Base-by-base conservation (phyloP, 2,797 vertebrate genomes). In the Decapterus maruadsi region DNA sequence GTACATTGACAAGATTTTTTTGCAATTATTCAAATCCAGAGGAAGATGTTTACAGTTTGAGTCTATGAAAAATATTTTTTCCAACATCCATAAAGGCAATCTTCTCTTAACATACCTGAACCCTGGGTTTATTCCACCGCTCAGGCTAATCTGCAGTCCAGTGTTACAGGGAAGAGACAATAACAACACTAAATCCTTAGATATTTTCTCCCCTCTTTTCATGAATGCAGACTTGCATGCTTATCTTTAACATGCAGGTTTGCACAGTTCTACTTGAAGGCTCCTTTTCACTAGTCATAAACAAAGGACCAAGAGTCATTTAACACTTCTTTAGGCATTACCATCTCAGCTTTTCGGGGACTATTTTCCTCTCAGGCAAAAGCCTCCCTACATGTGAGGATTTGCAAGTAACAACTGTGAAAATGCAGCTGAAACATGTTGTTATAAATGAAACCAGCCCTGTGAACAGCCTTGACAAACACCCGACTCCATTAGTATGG, bases 401-500 rank as follows among this genome's bases (percentile, higher is more conserved):
- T 90, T 92, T 89, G 79, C 76, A 72, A 84, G 81, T 78, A 89
- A 92, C 87, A 86, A 88, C 82, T 81, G 80, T 88, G 83, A 91
- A 92, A 92, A 92, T 86, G 68, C 89, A 66, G 76, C 81, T 71
- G 68, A 88, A 83, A 87, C 84, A 78, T 76, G 85, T 75, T 72
- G 55, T 80, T 85, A 56, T 80, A 83, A 88, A 81, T 85, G 73
- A 90, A 87, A 80, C 77, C 58, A 58, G 80, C 85, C 68, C 75
- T 67, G 81, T 83, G 88, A 80, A 69, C 78, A 78, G 78, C 19
- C 75, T 81, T 22, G 19, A 81, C 83, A 89, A 88, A 85, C 82
- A 83, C 63, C 68, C 70, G 4, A 64, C 87, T 87, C 81, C 83
- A 92, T 94, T 95, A 93, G 94, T 93, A 93, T 93, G 92, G 89